Percentiles rank a stretch among this genome's conserved stretches.
These are phyloP conservation scores for Theonella swinhoei DNA, from an alignment of 37 sponge, comb jelly and placozoan genomes.

Conservation along the genomic window DNA sequence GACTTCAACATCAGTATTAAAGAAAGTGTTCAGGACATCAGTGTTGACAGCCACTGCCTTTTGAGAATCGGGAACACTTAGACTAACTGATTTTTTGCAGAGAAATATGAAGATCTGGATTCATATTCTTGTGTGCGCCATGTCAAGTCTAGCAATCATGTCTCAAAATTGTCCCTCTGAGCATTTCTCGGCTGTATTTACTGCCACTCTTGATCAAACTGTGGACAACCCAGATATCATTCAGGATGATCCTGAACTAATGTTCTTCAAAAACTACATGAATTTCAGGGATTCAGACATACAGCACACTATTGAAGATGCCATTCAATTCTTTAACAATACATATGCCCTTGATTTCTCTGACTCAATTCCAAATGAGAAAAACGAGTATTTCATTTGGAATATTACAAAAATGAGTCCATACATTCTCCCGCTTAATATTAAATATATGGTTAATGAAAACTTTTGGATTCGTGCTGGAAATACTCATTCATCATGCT, in stretches of 20 bases:
- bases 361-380: not conserved
- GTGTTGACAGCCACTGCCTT: too few relatives aligned
- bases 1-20: too few relatives aligned
- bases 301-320: conserved; percentile 9
- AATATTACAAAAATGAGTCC: conserved; percentile 22
- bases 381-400: not conserved
- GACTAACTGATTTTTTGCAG: too few relatives aligned
- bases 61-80: too few relatives aligned
- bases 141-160: too few relatives aligned
- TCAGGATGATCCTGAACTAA: conserved; percentile 4
- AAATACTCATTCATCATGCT: not conserved
- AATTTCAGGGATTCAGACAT: conserved; percentile 26
- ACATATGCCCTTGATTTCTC: conserved; percentile 34
- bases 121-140: too few relatives aligned
- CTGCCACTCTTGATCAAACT: not conserved
- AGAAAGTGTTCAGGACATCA: too few relatives aligned
- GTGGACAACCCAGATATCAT: not conserved
- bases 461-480: conserved; percentile 16
- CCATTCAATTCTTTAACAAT: conserved; percentile 15
- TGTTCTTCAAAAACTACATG: not conserved
- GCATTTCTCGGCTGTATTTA: not conserved
- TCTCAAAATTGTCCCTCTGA: too few relatives aligned
- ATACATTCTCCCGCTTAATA: not conserved
- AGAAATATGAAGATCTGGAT: too few relatives aligned
- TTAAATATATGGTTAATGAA: not conserved